Evolutionary conservation across 1,140 invertebrate species (phyloP), one percentile per base, ranked within the genome.

Genomic region (Nymphalis io): DNA sequence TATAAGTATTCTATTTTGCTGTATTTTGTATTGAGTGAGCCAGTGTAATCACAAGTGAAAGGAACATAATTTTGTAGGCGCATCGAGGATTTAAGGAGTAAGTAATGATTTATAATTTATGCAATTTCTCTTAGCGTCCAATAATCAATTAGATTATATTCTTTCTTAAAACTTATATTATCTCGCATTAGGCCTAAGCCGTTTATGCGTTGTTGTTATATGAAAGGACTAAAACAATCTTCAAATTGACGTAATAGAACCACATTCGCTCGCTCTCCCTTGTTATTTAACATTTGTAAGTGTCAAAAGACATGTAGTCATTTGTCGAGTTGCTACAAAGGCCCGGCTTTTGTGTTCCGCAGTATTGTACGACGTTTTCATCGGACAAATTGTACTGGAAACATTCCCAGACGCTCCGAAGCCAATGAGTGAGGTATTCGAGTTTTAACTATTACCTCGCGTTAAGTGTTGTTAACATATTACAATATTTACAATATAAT

Each of bases 261-360:
- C 3, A 23, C 2, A 8, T 21, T n/a, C 21, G n/a, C 13, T 44
- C 48, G 18, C 18, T 51, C 46, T 55, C 20, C 39, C 51, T 38
- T 64, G 48, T 53, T 64, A 64, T 64, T 64, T 64, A 64, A 64
- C 62, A 55, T 64, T 57, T 64, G 62, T 64, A 42, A 64, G 62
- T 64, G 62, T 64, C 48, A 64, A 64, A 64, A 64, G 62, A 64
- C 62, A 64, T 42, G 46, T 33, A 57, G 62, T 64, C 62, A 64
- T 64, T 64, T 64, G 62, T 64, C 62, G 62, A 42, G 60, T 20
- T 10, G 33, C 33, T 40, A 57, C 62, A 64, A 64, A 64, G 62
- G 62, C 55, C 20, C 39, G 11, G 62, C 62, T 46, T 64, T 64
- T 64, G 62, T 64, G 62, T 42, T 39, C 23, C 51, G 23, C 48